A percentile compares a stretch with the other conserved stretches of the same genome.
phyloP scores from a whole-genome alignment of 2,888 invertebrate genomes.

The Sceliomorpha sp. region DNA sequence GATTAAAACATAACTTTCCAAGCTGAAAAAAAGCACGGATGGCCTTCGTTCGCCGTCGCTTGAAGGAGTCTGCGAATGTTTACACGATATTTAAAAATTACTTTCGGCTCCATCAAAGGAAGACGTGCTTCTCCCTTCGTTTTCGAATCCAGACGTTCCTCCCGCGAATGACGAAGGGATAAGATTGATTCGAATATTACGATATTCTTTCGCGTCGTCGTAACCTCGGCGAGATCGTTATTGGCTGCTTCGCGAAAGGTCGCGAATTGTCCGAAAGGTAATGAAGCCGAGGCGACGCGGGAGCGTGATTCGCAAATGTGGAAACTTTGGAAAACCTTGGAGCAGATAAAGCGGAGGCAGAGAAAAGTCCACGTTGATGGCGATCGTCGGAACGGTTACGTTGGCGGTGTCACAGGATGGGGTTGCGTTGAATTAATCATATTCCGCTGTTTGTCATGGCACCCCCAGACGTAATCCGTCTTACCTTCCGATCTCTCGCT shows the following conservation, averaged over 20 bases:
- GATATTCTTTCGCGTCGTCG: no score
- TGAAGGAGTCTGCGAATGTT: slow-evolving; percentile 34
- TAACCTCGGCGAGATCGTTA: no score
- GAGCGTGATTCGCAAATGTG: no score
- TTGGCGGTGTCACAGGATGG: slow-evolving; percentile 66
- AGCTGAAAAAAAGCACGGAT: slow-evolving; percentile 21
- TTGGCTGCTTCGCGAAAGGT: no score
- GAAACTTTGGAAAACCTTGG: background rate
- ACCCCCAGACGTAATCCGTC: slow-evolving; percentile 80
- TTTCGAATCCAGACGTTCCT: background rate
- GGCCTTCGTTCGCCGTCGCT: slow-evolving; percentile 17
- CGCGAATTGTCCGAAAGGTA: no score
- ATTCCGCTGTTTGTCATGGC: slow-evolving; percentile 80
- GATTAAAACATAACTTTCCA: slow-evolving; percentile 74
- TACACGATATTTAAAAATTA: slow-evolving; percentile 44
- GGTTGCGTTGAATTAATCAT: slow-evolving; percentile 80
- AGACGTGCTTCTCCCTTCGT: slow-evolving; percentile 1
- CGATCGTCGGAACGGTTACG: slow-evolving; percentile 43
- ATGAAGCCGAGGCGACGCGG: no score
- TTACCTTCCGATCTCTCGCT: slow-evolving; percentile 77
- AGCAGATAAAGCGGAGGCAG: slow-evolving; percentile 14
- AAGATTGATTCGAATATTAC: no score
- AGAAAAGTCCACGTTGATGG: slow-evolving; percentile 47
- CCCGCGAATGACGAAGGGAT: background rate
- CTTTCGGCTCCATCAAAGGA: slow-evolving; percentile 34